phyloP scores from a whole-genome alignment of 2,113 vertebrate species.

The Andinoacara biseriatus region DNA sequence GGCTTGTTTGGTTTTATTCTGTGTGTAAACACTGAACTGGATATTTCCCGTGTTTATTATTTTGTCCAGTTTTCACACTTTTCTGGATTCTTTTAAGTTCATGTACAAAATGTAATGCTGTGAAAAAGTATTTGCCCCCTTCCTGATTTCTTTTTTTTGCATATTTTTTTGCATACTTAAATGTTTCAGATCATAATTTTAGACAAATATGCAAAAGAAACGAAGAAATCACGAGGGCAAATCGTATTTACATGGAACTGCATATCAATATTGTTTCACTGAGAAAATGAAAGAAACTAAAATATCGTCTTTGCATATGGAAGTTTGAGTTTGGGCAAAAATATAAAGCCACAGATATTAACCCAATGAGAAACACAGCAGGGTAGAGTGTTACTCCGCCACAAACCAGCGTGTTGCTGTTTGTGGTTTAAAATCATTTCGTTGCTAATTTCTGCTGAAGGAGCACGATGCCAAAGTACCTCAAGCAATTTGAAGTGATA shows the following conservation, averaged over 20 bases:
- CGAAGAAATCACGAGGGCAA: too few species aligned
- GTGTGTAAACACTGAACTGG: background rate
- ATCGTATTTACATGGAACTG: too few species aligned
- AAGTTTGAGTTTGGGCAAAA: background rate
- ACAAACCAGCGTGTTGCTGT: slow-evolving; percentile 10
- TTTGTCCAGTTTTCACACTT: background rate
- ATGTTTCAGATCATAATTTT: too few species aligned
- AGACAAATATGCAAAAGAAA: too few species aligned
- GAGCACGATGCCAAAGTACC: slow-evolving; percentile 19
- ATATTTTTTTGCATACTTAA: too few species aligned
- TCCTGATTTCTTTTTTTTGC: too few species aligned
- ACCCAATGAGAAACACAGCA: background rate
- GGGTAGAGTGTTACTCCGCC: slow-evolving; percentile 6
- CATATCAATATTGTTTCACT: background rate
- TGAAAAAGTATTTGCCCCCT: too few species aligned
- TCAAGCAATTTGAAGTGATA: slow-evolving; percentile 13
- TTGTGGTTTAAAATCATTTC: slow-evolving; percentile 24
- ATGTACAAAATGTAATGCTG: background rate
- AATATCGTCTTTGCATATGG: background rate
- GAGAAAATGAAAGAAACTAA: background rate
- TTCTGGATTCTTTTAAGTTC: background rate
- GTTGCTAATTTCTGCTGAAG: slow-evolving; percentile 20
- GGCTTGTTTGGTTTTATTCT: slow-evolving; percentile 9
- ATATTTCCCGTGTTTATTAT: background rate
- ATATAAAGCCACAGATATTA: slow-evolving; percentile 26